Percentiles rank a stretch among this genome's conserved stretches.
Conservation (phyloP, 2,888 invertebrate species). For the Epinotia bilunana region DNA sequence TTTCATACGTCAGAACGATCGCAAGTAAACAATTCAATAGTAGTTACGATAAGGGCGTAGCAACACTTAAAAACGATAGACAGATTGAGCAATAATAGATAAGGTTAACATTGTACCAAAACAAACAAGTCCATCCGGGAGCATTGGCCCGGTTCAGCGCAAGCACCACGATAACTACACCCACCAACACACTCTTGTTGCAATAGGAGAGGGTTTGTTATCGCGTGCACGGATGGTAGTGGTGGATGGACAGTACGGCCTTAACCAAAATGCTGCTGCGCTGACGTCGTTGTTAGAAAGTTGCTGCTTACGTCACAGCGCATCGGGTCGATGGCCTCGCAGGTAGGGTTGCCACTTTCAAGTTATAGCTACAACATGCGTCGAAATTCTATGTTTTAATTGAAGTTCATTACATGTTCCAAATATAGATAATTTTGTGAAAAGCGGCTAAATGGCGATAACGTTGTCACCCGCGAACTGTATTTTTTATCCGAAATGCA, state of each 20-base stretch:
- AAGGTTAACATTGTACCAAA: conserved; percentile 41
- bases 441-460: too few relatives aligned
- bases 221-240: neutral
- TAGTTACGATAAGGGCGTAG: conserved; percentile 33
- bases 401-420: too few relatives aligned
- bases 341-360: conserved; percentile 49
- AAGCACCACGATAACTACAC: conserved; percentile 12
- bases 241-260: conserved; percentile 57
- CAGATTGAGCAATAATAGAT: conserved; percentile 40
- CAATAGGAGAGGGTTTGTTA: neutral
- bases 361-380: conserved; percentile 16
- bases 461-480: too few relatives aligned
- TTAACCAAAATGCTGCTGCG: conserved; percentile 72
- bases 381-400: too few relatives aligned
- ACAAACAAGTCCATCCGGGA: conserved; percentile 43
- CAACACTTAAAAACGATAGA: conserved; percentile 28
- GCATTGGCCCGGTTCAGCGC: conserved; percentile 33
- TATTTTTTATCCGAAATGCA: too few relatives aligned
- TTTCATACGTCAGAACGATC: neutral
- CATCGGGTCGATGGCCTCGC: conserved; percentile 70
- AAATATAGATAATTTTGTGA: too few relatives aligned
- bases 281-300: conserved; percentile 82
- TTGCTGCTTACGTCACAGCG: conserved; percentile 81
- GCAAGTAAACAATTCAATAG: conserved; percentile 6
- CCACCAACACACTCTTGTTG: neutral